phyloP scores from a whole-genome alignment of 2,113 vertebrate genomes.

The Nothocercus nigrocapillus region DNA sequence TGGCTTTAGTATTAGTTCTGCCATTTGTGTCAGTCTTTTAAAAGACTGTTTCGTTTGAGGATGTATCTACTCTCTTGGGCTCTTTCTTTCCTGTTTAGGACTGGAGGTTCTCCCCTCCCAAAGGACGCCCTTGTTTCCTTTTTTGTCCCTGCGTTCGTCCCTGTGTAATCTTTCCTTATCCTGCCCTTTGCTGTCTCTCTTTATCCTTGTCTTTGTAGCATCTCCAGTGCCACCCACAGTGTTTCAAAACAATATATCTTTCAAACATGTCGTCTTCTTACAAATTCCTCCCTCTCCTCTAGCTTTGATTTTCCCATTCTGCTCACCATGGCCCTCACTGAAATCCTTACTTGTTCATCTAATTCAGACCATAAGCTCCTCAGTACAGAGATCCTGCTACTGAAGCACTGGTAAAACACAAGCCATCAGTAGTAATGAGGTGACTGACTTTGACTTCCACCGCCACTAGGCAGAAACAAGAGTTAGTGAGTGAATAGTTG shows the following conservation, averaged over 20 bases:
- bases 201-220: neutral
- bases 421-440: neutral
- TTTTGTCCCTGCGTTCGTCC: neutral
- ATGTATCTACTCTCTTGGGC: neutral
- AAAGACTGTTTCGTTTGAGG: neutral
- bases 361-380: neutral
- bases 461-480: slow-evolving; percentile 46
- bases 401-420: neutral
- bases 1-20: neutral
- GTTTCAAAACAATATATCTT: neutral
- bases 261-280: neutral
- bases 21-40: neutral
- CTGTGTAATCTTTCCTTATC: neutral
- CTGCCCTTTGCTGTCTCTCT: neutral
- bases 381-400: neutral
- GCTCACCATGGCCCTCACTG: neutral
- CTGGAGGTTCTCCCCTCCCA: neutral
- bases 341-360: neutral
- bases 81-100: neutral
- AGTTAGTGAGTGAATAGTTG: slow-evolving; percentile 32
- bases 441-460: slow-evolving; percentile 3
- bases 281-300: neutral
- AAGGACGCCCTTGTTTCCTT: neutral
- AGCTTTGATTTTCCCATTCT: neutral
- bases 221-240: neutral